Evolutionary conservation across 2,113 vertebrate genomes (phyloP).

Genomic region (Oxyura jamaicensis): DNA sequence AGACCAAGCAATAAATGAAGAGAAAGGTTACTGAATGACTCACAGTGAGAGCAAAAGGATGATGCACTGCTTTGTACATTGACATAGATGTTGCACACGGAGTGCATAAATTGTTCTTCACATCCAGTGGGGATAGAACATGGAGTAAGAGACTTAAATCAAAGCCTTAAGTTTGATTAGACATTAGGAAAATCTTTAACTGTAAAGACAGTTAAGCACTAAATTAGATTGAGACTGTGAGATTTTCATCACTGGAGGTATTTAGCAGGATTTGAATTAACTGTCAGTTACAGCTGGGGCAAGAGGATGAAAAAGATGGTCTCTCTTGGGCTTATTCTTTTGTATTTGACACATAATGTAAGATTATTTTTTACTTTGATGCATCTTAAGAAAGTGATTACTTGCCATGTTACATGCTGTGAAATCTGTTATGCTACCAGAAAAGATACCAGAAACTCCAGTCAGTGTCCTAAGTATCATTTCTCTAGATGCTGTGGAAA

Average conservation of each 20-base stretch:
- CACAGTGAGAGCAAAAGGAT: background rate
- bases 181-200: constrained; percentile 14
- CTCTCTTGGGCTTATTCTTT: background rate
- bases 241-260: background rate
- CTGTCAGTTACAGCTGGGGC: background rate
- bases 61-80: background rate
- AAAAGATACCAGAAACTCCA: background rate
- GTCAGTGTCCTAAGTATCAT: background rate
- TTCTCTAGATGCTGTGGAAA: background rate
- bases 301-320: background rate
- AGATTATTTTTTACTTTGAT: background rate
- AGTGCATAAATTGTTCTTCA: background rate
- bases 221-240: background rate
- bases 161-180: constrained; percentile 8
- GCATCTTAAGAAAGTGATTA: background rate
- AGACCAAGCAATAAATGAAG: background rate
- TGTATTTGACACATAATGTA: background rate
- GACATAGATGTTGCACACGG: background rate
- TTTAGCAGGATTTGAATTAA: constrained; percentile 6
- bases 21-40: background rate
- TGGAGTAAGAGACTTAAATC: constrained; percentile 24
- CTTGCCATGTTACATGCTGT: background rate
- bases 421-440: background rate
- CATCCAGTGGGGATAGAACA: background rate
- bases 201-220: constrained; percentile 1